Evolutionary conservation across 1,140 invertebrate genomes (phyloP), one percentile per base, ranked within the genome.

Genomic region (Scaptomyza hsui): DNA sequence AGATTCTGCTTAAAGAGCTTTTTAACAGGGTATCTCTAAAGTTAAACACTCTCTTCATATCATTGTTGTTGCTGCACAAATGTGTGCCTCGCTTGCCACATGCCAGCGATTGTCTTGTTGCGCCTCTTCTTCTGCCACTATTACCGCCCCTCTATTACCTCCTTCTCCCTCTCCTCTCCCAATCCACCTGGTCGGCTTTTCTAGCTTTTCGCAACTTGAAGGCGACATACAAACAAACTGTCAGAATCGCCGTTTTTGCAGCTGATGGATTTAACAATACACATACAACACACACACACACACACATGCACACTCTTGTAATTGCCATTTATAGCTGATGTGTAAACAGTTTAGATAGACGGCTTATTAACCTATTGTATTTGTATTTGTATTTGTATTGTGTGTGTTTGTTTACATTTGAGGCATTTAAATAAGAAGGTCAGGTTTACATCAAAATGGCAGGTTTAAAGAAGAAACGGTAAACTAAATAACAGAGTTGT

Each of bases 191-290:
- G 32, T 37, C 4, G 32, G 29, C 29, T 32, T 10, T 32, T 32
- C 3, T 10, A 32, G 9, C 35, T 26, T 53, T 60, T 42, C 32
- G 56, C 42, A 53, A 56, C 48, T 85, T 79, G 72, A n/a, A n/a
- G n/a, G n/a, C n/a, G 62, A 80, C 73, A 85, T 41, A 78, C 82
- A 88, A 82, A 86, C 82, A 86, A 75, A 82, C 82, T 88, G 82
- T 88, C 82, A 88, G 75, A 29, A 55, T 76, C 32, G 60, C 63
- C 74, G 72, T 78, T 82, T 82, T 78, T 81, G 62, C 63, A 63
- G 74, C 80, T 88, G 82, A 88, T 88, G 82, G 61, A 88, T 86
- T 78, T 69, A 65, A 72, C 82, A 88, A 78, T 88, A 78, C 63
- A 68, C 64, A 75, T 60, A 21, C 6, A 79, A 64, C 15, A 51